A percentile compares a stretch with the other conserved stretches of the same genome.
phyloP scores from a whole-genome alignment of 2,797 vertebrate genomes.

The Ibycter americanus region DNA sequence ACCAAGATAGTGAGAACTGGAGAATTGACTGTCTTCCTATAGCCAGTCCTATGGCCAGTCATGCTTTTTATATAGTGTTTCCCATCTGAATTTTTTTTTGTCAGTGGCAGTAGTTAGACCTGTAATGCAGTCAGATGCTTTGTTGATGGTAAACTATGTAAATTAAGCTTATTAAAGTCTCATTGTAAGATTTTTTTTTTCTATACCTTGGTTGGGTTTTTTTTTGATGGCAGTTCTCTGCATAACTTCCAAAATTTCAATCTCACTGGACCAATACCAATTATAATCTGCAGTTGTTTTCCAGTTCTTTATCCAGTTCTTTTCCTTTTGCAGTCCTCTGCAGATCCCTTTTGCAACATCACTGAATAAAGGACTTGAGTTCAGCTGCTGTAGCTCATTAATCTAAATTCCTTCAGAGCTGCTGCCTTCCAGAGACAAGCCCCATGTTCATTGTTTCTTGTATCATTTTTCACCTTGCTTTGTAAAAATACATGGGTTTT shows the following conservation, averaged over 20 bases:
- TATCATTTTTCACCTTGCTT: not conserved
- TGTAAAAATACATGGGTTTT: not conserved
- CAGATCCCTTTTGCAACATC: not conserved
- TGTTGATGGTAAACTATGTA: not conserved
- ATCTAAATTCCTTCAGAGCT: not conserved
- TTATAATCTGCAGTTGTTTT: not conserved
- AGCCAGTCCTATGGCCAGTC: not conserved
- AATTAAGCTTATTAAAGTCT: not conserved
- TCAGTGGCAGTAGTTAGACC: not conserved
- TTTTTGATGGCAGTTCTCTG: not conserved
- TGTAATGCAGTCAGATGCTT: not conserved
- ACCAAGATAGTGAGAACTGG: not conserved
- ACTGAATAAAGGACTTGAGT: not conserved
- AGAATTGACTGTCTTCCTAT: not conserved
- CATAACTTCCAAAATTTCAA: not conserved
- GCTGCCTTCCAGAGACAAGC: not conserved
- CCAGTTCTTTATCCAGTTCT: not conserved
- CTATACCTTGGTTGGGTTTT: not conserved
- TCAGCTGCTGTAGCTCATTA: constrained; percentile 1
- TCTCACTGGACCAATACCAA: not conserved
- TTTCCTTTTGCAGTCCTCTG: not conserved
- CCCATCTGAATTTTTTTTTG: not conserved
- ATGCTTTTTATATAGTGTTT: not conserved
- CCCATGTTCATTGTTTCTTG: not conserved
- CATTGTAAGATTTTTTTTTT: not conserved